phyloP scores from a whole-genome alignment of 1,140 invertebrate species.

The Sycophaga agraensis region DNA sequence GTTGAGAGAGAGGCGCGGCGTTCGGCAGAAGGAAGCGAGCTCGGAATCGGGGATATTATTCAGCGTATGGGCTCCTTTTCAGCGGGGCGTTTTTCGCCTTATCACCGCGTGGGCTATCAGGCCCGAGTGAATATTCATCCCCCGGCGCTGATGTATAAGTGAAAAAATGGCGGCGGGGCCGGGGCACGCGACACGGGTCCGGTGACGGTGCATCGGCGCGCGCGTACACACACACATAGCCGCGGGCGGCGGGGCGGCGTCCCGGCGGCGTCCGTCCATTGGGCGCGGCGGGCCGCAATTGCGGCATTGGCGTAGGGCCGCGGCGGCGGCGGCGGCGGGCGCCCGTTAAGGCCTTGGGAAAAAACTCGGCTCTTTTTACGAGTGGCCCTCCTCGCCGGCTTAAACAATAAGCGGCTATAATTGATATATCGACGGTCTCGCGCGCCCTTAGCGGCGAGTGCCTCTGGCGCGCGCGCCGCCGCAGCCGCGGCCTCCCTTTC shows the following conservation, averaged over 20 bases:
- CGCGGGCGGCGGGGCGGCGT: neutral
- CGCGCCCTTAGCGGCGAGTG: neutral
- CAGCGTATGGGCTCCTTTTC: no score
- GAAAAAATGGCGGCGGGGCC: no score
- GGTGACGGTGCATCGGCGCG: no score
- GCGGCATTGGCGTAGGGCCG: no score
- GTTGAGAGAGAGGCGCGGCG: no score
- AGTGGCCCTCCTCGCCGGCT: conserved; percentile 4
- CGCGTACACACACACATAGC: neutral
- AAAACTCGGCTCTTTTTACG: conserved; percentile 19
- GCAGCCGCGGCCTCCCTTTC: neutral
- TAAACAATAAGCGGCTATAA: conserved; percentile 28
- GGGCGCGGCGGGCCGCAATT: neutral
- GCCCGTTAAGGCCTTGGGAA: conserved; percentile 15
- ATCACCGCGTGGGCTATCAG: no score
- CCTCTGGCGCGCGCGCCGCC: neutral
- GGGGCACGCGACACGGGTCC: no score
- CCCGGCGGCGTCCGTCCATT: conserved; percentile 2
- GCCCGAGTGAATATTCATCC: no score
- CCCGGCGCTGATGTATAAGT: no score
- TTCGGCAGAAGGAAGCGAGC: no score
- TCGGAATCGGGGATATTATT: no score
- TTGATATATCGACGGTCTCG: conserved; percentile 23
- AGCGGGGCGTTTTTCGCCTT: no score
- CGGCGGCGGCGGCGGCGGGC: neutral